Conservation (phyloP, 2,888 invertebrate genomes). For the Meta bourneti region DNA sequence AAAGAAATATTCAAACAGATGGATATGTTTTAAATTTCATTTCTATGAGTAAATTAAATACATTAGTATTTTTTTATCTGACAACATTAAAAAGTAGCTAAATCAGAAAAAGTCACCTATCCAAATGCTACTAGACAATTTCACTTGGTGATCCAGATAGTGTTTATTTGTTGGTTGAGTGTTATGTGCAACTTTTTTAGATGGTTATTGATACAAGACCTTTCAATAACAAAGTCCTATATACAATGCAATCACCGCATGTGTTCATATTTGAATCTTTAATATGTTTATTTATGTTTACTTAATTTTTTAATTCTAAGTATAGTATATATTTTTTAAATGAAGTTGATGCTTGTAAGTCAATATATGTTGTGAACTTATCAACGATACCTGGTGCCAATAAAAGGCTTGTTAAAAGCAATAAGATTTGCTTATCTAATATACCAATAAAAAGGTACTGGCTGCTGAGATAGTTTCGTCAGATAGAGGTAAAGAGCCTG, state of each 20-base stretch:
- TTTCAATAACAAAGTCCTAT: slow-evolving; percentile 12
- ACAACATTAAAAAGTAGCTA: too few relatives aligned
- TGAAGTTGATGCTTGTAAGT: not conserved
- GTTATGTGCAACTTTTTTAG: slow-evolving; percentile 13
- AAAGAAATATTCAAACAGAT: too few relatives aligned
- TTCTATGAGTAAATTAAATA: too few relatives aligned
- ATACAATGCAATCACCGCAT: slow-evolving; percentile 21
- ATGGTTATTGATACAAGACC: not conserved
- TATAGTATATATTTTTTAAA: not conserved
- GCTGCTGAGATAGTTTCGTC: slow-evolving; percentile 48
- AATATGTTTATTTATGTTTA: slow-evolving; percentile 41
- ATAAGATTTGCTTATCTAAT: not conserved
- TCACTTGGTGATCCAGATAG: not conserved
- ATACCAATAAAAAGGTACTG: not conserved
- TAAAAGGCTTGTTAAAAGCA: not conserved
- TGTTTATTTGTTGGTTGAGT: slow-evolving; percentile 8
- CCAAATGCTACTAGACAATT: not conserved
- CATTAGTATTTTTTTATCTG: too few relatives aligned
- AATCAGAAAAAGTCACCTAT: too few relatives aligned
- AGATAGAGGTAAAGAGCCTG: not conserved
- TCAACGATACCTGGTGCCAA: not conserved
- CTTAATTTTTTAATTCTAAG: slow-evolving; percentile 8
- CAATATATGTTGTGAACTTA: not conserved
- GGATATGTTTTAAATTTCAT: too few relatives aligned
- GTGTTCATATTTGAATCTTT: slow-evolving; percentile 54